Base-by-base conservation (phyloP, 2,113 vertebrate genomes). In the Carollia perspicillata region DNA sequence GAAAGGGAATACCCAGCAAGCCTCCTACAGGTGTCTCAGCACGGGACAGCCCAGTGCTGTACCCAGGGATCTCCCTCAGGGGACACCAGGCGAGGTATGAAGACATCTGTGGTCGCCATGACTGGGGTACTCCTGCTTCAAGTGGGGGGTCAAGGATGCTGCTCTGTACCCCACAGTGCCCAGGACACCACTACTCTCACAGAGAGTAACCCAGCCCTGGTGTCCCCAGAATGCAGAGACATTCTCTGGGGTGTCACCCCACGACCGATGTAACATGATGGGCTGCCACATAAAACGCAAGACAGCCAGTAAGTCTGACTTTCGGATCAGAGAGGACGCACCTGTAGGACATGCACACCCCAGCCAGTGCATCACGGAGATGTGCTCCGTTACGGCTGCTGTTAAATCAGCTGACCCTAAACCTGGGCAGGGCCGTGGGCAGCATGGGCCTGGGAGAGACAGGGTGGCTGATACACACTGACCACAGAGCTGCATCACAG, bases 381-480 rank as follows among this genome's bases (percentile, higher is more conserved):
- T 75, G 60, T 8, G 28, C n/a, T 74, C 35, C 30, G 7, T 1
- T 2, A 51, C n/a, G 35, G 35, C 51, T 26, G 5, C 1, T 11
- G 53, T n/a, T 86, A 17, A 30, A 42, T 33, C 63, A 53, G 74
- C 51, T 0, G 7, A 55, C 75, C 37, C 22, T 44, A 5, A 66
- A 12, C 53, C 26, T 2, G 23, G 33, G 93, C 1, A 1, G 9
- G 51, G 28, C 22, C 28, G 16, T 22, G 20, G 13, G 3, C 17
- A 7, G 9, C 8, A 1, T 8, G 60, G 69, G 20, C 69, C 49
- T 1, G 2, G 71, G 49, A 66, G 18, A 58, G 10, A 6, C 1
- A 0, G 23, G 71, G 16, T 0, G 0, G 6, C 3, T 0, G 16
- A 20, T 37, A n/a, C 11, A 30, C 22, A 49, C 28, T 12, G 2